Conservation (phyloP, 2,113 vertebrate genomes). For the Thryonomys swinderianus region DNA sequence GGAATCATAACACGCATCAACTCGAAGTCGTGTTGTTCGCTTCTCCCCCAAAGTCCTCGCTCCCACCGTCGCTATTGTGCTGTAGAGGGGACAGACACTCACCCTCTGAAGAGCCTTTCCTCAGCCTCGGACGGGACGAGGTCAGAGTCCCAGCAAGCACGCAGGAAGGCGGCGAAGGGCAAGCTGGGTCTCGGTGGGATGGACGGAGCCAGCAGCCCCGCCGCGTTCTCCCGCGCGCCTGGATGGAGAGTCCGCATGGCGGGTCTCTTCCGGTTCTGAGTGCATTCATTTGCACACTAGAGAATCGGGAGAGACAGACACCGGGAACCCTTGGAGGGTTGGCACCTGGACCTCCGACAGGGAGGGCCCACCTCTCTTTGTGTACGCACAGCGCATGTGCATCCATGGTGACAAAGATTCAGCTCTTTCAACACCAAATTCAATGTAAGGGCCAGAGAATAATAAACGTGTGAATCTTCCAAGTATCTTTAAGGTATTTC, state of each 20-base stretch:
- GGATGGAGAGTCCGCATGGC: slow-evolving; percentile 93
- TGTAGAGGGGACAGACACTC: no score
- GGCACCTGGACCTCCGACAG: neutral
- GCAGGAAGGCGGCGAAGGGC: slow-evolving; percentile 94
- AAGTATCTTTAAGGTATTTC: neutral
- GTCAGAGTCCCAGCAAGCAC: slow-evolving; percentile 92
- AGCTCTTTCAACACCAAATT: no score
- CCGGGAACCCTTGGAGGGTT: no score
- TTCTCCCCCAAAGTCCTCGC: neutral
- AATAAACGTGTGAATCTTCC: neutral
- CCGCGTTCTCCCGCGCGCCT: slow-evolving; percentile 91
- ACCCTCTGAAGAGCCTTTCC: neutral
- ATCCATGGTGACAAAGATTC: no score
- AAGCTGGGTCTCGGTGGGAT: slow-evolving; percentile 94
- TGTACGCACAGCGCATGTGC: no score
- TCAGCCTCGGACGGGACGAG: neutral
- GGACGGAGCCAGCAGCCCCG: slow-evolving; percentile 91
- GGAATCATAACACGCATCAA: no score
- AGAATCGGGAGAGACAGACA: neutral
- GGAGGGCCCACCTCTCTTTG: no score
- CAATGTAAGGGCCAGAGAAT: neutral
- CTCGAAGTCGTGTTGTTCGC: no score
- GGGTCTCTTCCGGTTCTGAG: slow-evolving; percentile 89
- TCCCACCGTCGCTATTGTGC: no score
- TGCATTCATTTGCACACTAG: slow-evolving; percentile 89